These are phyloP conservation scores for Condylura cristata DNA, from an alignment of 2,113 vertebrate genomes.

Conservation along the genomic window DNA sequence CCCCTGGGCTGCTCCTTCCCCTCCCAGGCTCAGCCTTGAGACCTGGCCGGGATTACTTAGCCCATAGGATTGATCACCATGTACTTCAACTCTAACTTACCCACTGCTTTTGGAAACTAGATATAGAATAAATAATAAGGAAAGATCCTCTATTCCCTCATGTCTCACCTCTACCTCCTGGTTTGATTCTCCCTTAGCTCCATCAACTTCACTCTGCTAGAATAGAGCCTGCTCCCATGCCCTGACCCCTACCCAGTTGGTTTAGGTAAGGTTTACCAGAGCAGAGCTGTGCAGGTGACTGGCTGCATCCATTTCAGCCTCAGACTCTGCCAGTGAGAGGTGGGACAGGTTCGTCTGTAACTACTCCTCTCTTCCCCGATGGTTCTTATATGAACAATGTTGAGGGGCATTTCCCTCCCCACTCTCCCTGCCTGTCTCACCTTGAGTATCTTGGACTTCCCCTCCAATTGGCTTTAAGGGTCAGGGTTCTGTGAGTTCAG, in stretches of 20 bases:
- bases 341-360: not conserved
- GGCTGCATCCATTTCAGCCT: not conserved
- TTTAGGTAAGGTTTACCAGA: rapidly evolving
- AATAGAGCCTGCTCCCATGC: not conserved
- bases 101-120: not conserved
- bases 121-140: not conserved
- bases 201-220: not conserved
- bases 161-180: not conserved
- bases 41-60: not conserved
- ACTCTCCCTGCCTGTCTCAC: not conserved
- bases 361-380: not conserved
- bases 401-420: not conserved
- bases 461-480: not conserved
- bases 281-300: not conserved
- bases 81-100: not conserved
- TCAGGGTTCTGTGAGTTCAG: not conserved
- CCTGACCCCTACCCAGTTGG: not conserved
- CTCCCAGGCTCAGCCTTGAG: not conserved
- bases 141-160: not conserved
- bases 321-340: not conserved
- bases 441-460: not conserved
- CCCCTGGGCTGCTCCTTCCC: not conserved
- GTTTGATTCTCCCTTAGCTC: not conserved
- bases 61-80: not conserved
- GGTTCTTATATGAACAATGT: not conserved